These are phyloP conservation scores for Monopterus albus DNA, from an alignment of 2,113 vertebrate genomes.

Conservation along the genomic window DNA sequence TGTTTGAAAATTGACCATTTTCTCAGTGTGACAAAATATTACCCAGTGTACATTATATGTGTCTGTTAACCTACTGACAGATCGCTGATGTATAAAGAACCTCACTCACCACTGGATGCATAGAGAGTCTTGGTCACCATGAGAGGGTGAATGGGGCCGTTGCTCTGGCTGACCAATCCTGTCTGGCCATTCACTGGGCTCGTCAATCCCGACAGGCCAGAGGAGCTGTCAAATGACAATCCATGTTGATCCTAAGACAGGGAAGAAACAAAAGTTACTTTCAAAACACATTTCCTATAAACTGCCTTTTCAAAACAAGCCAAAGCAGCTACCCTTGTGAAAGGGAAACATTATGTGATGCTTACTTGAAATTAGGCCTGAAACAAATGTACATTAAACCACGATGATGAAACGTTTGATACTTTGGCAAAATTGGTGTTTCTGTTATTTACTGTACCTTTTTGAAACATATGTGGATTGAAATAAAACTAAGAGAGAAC, in stretches of 20 bases:
- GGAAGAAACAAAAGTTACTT: background rate
- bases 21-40: background rate
- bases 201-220: conserved; percentile 47
- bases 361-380: background rate
- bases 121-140: conserved; percentile 66
- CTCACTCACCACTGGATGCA: conserved; percentile 63
- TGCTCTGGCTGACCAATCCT: conserved; percentile 40
- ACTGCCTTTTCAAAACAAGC: no score
- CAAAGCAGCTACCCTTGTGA: background rate
- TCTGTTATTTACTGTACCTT: background rate
- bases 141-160: conserved; percentile 41
- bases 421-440: background rate
- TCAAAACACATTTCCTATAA: no score
- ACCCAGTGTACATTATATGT: background rate
- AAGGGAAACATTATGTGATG: background rate
- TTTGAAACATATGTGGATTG: background rate
- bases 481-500: conserved; percentile 9
- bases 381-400: background rate
- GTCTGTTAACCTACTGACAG: no score
- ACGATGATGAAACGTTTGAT: background rate
- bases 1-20: background rate
- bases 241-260: conserved; percentile 71
- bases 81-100: background rate
- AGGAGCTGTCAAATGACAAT: conserved; percentile 75
- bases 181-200: conserved; percentile 55